Evolutionary conservation across 1,140 invertebrate genomes (phyloP).

Genomic region (Pararge aegeria): DNA sequence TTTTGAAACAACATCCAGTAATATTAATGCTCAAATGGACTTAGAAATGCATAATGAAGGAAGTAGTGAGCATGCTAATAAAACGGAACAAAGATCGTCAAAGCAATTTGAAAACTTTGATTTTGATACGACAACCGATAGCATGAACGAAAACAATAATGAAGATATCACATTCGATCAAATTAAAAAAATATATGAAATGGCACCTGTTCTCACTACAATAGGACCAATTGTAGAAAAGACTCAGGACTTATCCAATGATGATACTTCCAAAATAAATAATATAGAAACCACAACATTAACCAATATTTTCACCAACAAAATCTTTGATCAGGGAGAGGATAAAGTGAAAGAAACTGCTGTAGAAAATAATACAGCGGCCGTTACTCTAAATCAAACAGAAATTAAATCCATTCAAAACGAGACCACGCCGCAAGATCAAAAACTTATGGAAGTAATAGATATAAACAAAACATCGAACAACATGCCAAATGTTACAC

Average conservation of each 20-base stretch:
- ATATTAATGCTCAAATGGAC: conserved; percentile 17
- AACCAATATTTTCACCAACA: conserved; percentile 2
- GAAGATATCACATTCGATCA: conserved; percentile 39
- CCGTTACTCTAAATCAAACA: background rate
- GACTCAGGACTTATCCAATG: conserved; percentile 25
- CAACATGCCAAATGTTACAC: conserved; percentile 26
- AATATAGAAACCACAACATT: conserved; percentile 19
- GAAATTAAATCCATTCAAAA: conserved; percentile 6
- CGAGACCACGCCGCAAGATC: conserved; percentile 28
- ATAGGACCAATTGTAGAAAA: conserved; percentile 21
- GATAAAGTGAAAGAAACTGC: conserved; percentile 8
- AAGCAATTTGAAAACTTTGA: conserved; percentile 42
- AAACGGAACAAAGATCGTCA: conserved; percentile 49
- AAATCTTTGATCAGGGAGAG: conserved; percentile 7
- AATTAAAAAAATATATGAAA: conserved; percentile 30
- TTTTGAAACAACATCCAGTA: conserved; percentile 13
- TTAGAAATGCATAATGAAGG: conserved; percentile 12
- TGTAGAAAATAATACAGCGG: conserved; percentile 8
- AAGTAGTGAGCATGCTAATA: conserved; percentile 30
- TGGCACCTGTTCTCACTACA: conserved; percentile 15
- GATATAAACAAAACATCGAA: conserved; percentile 40
- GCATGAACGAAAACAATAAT: conserved; percentile 23
- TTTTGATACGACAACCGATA: conserved; percentile 36
- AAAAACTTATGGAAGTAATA: conserved; percentile 42
- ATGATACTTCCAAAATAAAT: conserved; percentile 7